Evolutionary conservation across 2,888 invertebrate genomes (phyloP).

Genomic region (Lepidochrysops patricia): DNA sequence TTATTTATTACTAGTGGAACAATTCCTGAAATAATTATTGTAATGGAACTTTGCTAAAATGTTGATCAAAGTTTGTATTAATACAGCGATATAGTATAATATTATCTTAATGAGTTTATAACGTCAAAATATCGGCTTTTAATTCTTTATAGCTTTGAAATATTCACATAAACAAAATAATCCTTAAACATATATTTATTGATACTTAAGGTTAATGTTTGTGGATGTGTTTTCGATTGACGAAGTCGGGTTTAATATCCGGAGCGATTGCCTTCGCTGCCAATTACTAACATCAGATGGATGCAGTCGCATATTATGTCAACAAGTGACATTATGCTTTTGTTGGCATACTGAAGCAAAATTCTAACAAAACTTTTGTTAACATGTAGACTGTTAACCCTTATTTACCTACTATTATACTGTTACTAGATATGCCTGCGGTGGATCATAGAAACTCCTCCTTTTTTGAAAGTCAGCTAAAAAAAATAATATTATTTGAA

Average conservation of each 20-base stretch:
- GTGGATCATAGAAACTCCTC: no score
- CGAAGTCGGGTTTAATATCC: constrained; percentile 47
- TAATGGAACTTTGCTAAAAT: no score
- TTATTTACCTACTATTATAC: no score
- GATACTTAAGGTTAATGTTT: not conserved
- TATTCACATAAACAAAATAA: not conserved
- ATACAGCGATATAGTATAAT: no score
- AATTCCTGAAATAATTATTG: not conserved
- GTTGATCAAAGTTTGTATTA: no score
- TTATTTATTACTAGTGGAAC: not conserved
- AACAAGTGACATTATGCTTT: not conserved
- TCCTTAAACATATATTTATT: not conserved
- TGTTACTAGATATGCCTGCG: no score
- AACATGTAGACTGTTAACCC: no score
- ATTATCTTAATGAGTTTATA: no score
- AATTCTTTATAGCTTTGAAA: not conserved
- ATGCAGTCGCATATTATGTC: constrained; percentile 9
- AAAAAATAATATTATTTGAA: no score
- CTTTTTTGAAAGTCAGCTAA: no score
- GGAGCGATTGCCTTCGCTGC: constrained; percentile 29
- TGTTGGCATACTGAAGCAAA: no score
- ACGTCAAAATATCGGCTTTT: not conserved
- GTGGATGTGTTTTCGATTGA: constrained; percentile 33
- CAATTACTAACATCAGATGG: constrained; percentile 32
- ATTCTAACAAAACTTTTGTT: no score